These are phyloP conservation scores for Cochlearius cochlearius DNA, from an alignment of 2,113 vertebrate genomes.

Conservation along the genomic window DNA sequence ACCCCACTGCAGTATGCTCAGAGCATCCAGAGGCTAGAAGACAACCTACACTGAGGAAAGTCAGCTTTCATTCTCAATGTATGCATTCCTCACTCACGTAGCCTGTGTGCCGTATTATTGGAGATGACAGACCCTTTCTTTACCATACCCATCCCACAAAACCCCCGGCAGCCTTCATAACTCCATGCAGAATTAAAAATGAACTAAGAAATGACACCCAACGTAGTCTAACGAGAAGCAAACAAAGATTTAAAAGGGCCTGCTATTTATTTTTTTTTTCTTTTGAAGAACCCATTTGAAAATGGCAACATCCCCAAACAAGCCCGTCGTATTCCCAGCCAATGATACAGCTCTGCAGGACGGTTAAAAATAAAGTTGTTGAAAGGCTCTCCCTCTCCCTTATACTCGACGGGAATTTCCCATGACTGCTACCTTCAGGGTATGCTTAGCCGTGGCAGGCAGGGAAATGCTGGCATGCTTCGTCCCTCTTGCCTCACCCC, in stretches of 20 bases:
- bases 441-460: not conserved
- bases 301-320: not conserved
- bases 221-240: not conserved
- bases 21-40: not conserved
- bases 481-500: not conserved
- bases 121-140: not conserved
- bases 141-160: not conserved
- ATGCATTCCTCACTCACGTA: not conserved
- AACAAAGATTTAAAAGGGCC: not conserved
- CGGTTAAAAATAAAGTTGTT: not conserved
- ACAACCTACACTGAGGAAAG: not conserved
- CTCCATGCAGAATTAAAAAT: not conserved
- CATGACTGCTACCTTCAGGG: not conserved
- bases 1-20: not conserved
- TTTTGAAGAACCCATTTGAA: not conserved
- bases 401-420: not conserved
- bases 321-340: not conserved
- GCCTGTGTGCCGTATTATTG: not conserved
- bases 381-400: not conserved
- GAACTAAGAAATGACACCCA: not conserved
- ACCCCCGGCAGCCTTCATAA: not conserved
- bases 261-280: not conserved
- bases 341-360: not conserved
- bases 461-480: not conserved
- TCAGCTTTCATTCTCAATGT: not conserved